Conservation (phyloP, 2,888 invertebrate species). For the Aleiodes alternator region DNA sequence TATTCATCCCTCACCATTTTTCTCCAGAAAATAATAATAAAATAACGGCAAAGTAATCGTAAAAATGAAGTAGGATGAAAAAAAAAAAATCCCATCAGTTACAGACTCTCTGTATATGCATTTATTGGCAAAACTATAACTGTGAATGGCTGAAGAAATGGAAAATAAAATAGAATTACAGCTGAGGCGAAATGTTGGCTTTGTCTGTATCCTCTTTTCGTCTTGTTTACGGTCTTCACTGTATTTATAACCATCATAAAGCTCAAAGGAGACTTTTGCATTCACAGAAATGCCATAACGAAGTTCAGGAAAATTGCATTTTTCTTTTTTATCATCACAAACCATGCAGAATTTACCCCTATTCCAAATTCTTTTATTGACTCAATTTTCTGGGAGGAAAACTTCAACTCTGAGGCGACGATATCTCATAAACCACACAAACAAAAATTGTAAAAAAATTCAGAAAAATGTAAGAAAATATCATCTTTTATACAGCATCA, state of each 20-base stretch:
- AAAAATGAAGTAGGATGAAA: background rate
- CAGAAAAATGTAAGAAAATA: too few relatives aligned
- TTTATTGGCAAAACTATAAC: too few relatives aligned
- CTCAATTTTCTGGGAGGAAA: too few relatives aligned
- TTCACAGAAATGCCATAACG: slow-evolving; percentile 1
- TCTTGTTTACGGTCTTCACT: slow-evolving; percentile 1
- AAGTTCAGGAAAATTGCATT: background rate
- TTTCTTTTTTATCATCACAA: background rate
- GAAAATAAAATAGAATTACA: slow-evolving; percentile 1
- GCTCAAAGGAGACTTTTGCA: background rate
- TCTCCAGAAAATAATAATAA: background rate
- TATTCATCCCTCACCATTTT: too few relatives aligned
- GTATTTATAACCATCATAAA: slow-evolving; percentile 16
- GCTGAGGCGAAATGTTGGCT: background rate
- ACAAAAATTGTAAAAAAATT: too few relatives aligned
- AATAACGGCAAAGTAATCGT: background rate
- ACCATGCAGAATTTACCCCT: background rate
- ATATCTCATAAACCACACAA: too few relatives aligned
- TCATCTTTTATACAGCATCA: too few relatives aligned
- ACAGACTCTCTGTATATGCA: too few relatives aligned
- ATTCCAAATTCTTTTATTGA: background rate
- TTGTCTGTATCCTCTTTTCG: background rate
- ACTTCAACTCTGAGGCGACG: too few relatives aligned
- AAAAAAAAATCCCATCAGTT: background rate
- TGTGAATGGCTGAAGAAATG: too few relatives aligned